A percentile compares a stretch with the other conserved stretches of the same genome.
Evolutionary conservation across 2,113 vertebrate genomes (phyloP).

Genomic region (Erythrocercus mccallii): DNA sequence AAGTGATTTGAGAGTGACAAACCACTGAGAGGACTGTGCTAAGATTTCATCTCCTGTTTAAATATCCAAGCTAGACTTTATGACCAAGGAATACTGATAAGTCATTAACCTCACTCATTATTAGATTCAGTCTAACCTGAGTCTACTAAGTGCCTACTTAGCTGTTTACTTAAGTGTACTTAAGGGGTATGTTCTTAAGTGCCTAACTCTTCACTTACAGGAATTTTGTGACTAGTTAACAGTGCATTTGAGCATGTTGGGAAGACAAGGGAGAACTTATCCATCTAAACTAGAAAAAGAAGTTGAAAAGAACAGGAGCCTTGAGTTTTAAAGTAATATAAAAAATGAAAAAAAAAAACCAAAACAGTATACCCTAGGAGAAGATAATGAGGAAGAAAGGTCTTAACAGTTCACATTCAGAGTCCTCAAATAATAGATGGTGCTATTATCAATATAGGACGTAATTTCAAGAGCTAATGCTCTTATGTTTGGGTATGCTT

Average conservation of each 20-base stretch:
- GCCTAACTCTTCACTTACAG: not conserved
- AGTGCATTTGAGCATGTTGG: not conserved
- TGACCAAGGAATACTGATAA: not conserved
- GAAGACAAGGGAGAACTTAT: not conserved
- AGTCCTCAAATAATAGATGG: not conserved
- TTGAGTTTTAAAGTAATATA: not conserved
- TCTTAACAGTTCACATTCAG: not conserved
- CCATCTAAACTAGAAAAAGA: not conserved
- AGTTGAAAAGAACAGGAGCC: not conserved
- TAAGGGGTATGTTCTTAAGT: not conserved
- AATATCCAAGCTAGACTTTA: not conserved
- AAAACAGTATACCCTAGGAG: not conserved
- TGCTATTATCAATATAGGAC: slow-evolving; percentile 5
- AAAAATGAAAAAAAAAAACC: not conserved
- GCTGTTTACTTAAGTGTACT: not conserved
- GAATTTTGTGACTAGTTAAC: not conserved
- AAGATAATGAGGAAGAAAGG: not conserved
- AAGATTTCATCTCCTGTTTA: not conserved
- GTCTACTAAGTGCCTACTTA: slow-evolving; percentile 43
- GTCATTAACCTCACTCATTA: not conserved
- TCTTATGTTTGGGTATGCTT: not conserved
- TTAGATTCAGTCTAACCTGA: slow-evolving; percentile 36
- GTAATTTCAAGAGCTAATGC: not conserved
- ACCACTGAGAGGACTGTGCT: not conserved
- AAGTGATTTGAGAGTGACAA: not conserved